Evolutionary conservation across 2,888 invertebrate genomes (phyloP).

Genomic region (Lamproptera curius): DNA sequence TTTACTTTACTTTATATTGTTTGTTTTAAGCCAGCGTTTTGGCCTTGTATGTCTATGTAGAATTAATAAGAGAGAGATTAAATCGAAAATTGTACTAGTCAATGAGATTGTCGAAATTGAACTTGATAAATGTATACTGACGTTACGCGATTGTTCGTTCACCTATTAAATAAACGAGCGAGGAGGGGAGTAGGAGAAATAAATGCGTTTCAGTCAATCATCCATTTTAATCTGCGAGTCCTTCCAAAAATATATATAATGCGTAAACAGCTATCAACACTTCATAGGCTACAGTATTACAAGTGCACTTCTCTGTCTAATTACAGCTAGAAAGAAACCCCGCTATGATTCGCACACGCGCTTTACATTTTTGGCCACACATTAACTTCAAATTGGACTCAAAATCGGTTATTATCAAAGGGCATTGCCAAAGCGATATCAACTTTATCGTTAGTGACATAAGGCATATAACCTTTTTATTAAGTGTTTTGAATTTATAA

Average conservation of each 20-base stretch:
- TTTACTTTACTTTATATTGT: too few species aligned
- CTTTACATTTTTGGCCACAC: too few species aligned
- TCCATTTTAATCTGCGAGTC: constrained; percentile 66
- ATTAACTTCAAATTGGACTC: too few species aligned
- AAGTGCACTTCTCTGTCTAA: constrained; percentile 55
- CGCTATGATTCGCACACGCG: constrained; percentile 23
- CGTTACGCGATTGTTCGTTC: constrained; percentile 10
- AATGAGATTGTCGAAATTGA: constrained; percentile 6
- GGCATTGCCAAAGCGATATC: too few species aligned
- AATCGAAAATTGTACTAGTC: constrained; percentile 17
- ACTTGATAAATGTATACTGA: constrained; percentile 5
- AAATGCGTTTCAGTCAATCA: constrained; percentile 32
- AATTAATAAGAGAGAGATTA: too few species aligned
- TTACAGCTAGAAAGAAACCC: constrained; percentile 36
- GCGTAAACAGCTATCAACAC: constrained; percentile 58
- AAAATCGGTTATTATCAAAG: too few species aligned
- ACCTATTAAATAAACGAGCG: neutral
- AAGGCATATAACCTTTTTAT: neutral
- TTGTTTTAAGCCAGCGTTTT: too few species aligned
- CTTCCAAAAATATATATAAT: constrained; percentile 70
- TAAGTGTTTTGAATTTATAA: too few species aligned
- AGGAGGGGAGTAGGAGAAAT: constrained; percentile 29
- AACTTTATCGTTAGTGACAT: neutral
- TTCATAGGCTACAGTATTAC: constrained; percentile 54
- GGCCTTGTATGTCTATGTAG: too few species aligned